A percentile compares a stretch with the other conserved stretches of the same genome.
These are phyloP conservation scores for Xenopus petersii DNA, from an alignment of 2,797 vertebrate genomes.

Conservation along the genomic window DNA sequence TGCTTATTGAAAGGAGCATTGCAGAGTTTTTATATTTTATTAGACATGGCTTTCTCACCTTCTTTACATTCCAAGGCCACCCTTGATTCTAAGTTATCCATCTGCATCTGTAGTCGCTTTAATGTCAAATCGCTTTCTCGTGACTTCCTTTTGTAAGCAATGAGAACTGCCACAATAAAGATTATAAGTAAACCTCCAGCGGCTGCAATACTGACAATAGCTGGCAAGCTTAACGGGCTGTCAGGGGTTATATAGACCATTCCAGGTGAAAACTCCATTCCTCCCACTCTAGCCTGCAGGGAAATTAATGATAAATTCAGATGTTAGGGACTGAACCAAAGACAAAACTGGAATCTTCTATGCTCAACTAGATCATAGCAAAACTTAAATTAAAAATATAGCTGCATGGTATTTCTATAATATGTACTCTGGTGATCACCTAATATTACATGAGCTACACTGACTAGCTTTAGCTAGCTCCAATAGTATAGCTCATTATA, in stretches of 20 bases:
- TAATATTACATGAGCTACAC: too few species aligned
- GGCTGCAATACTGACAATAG: conserved; percentile 91
- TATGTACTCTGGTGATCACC: too few species aligned
- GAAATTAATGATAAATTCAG: not conserved
- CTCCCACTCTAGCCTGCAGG: conserved; percentile 87
- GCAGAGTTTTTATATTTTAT: not conserved
- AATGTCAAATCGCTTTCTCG: conserved; percentile 93
- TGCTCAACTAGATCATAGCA: too few species aligned
- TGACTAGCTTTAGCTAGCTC: too few species aligned
- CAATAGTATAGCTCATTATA: too few species aligned
- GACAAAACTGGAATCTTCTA: too few species aligned
- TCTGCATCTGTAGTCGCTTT: conserved; percentile 97
- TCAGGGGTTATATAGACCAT: conserved; percentile 94
- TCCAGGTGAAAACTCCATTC: conserved; percentile 93
- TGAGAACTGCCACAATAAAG: conserved; percentile 92
- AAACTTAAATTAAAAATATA: too few species aligned
- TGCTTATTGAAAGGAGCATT: too few species aligned
- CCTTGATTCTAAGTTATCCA: conserved; percentile 98
- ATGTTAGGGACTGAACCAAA: not conserved
- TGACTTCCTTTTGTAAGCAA: conserved; percentile 96
- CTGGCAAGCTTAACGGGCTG: conserved; percentile 91
- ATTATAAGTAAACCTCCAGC: conserved; percentile 91
- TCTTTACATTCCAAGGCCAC: conserved; percentile 98
- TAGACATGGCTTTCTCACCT: conserved; percentile 64
- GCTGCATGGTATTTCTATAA: too few species aligned